Percentiles rank a stretch among this genome's conserved stretches.
These are phyloP conservation scores for Tridacna crocea DNA, from an alignment of 2,888 invertebrate genomes.

Conservation along the genomic window DNA sequence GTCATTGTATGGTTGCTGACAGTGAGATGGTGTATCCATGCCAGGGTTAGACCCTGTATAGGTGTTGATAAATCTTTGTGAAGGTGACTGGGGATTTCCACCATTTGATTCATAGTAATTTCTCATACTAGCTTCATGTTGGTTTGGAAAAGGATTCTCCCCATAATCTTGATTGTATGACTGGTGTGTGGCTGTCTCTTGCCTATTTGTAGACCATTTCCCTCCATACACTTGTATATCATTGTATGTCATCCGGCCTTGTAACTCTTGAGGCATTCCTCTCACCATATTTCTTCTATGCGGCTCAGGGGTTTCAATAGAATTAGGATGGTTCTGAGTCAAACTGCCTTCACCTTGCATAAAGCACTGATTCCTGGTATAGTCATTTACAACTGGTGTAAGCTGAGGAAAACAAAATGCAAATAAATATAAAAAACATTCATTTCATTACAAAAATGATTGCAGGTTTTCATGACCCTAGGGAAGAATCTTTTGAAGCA, in stretches of 20 bases:
- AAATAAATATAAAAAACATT: too few relatives aligned
- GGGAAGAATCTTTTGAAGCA: too few relatives aligned
- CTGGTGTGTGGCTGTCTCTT: background rate
- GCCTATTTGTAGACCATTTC: slow-evolving; percentile 32
- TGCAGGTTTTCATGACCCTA: too few relatives aligned
- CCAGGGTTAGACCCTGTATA: background rate
- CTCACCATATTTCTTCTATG: background rate
- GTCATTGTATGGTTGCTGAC: background rate
- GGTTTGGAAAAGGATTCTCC: slow-evolving; percentile 22
- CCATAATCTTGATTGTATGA: background rate
- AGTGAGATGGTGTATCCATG: background rate
- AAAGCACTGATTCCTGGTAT: background rate
- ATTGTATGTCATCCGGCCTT: slow-evolving; percentile 42
- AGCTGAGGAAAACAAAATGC: background rate
- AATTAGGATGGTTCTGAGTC: too few relatives aligned
- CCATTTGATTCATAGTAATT: background rate
- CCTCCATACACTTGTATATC: slow-evolving; percentile 46
- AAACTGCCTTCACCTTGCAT: background rate
- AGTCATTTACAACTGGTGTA: slow-evolving; percentile 14
- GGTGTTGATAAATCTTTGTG: background rate
- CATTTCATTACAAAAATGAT: too few relatives aligned
- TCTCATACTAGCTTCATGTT: background rate
- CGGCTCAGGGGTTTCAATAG: background rate
- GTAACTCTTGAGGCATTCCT: background rate
- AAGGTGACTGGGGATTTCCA: background rate